These are phyloP conservation scores for Arge pagana DNA, from an alignment of 2,888 invertebrate species.

Conservation along the genomic window DNA sequence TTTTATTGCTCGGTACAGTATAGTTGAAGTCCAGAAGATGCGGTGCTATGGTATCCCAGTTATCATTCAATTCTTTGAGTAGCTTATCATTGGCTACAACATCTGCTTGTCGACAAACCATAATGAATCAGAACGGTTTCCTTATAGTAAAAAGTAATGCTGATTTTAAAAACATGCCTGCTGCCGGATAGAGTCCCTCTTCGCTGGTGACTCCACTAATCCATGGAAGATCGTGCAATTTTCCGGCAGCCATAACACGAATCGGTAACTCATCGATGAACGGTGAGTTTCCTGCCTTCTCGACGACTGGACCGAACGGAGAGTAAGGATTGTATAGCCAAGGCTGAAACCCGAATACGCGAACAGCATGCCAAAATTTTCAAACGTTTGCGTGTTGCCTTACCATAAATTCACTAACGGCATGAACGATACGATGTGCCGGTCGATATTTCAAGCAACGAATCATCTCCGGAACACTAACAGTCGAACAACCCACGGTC, in stretches of 20 bases:
- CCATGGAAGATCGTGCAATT: conserved; percentile 71
- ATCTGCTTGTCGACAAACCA: not conserved
- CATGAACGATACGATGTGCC: conserved; percentile 64
- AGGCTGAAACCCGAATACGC: conserved; percentile 52
- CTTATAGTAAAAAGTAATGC: not conserved
- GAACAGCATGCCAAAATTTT: not conserved
- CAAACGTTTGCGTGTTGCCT: not conserved
- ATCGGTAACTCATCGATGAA: conserved; percentile 64
- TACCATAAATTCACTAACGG: conserved; percentile 63
- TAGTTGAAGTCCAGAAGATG: conserved; percentile 10
- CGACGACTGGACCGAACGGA: conserved; percentile 75
- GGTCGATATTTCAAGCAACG: conserved; percentile 67
- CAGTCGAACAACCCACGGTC: conserved; percentile 65
- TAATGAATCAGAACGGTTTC: not conserved
- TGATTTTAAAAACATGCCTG: conserved; percentile 57
- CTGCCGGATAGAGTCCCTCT: conserved; percentile 76
- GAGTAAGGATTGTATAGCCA: conserved; percentile 72
- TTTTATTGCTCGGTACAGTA: conserved; percentile 3
- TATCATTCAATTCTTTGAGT: conserved; percentile 1
- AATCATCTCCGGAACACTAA: conserved; percentile 60
- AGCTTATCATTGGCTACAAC: not conserved
- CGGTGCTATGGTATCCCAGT: conserved; percentile 1
- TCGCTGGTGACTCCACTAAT: conserved; percentile 70
- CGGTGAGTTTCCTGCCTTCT: conserved; percentile 57
- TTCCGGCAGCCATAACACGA: conserved; percentile 64